Conservation (phyloP, 2,113 vertebrate species). For the Ancistrus triradiatus region DNA sequence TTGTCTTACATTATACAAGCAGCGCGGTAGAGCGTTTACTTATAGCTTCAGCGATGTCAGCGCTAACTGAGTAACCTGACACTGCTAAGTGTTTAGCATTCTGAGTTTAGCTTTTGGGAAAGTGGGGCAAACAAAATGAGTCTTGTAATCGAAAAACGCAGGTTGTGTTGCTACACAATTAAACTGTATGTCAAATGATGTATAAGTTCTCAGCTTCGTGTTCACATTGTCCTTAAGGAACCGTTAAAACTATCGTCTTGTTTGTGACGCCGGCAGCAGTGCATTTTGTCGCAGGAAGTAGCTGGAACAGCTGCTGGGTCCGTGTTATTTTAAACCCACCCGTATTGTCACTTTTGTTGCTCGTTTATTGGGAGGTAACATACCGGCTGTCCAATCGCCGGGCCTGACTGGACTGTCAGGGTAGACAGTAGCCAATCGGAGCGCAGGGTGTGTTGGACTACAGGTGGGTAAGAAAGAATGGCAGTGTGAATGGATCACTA, state of each 20-base stretch:
- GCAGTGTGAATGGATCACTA: conserved; percentile 12
- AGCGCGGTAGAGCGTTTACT: no score
- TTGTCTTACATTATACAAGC: not conserved
- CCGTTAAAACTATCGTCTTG: not conserved
- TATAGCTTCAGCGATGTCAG: not conserved
- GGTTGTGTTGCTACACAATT: not conserved
- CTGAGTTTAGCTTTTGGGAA: conserved; percentile 28
- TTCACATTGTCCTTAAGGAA: not conserved
- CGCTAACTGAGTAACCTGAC: not conserved
- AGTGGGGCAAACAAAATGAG: conserved; percentile 1
- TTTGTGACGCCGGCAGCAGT: conserved; percentile 26
- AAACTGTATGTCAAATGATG: no score
- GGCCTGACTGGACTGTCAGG: not conserved
- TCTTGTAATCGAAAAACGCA: not conserved
- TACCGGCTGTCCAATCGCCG: not conserved
- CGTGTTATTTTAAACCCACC: not conserved
- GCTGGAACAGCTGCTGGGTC: conserved; percentile 7
- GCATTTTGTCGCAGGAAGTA: conserved; percentile 44
- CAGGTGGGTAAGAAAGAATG: not conserved
- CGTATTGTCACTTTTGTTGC: not conserved
- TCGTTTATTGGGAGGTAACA: not conserved
- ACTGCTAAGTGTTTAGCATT: conserved; percentile 37
- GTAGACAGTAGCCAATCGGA: not conserved
- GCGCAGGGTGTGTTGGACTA: not conserved
- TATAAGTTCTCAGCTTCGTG: not conserved